phyloP scores from a whole-genome alignment of 1,140 invertebrate species.

The Drosophila setifemur region DNA sequence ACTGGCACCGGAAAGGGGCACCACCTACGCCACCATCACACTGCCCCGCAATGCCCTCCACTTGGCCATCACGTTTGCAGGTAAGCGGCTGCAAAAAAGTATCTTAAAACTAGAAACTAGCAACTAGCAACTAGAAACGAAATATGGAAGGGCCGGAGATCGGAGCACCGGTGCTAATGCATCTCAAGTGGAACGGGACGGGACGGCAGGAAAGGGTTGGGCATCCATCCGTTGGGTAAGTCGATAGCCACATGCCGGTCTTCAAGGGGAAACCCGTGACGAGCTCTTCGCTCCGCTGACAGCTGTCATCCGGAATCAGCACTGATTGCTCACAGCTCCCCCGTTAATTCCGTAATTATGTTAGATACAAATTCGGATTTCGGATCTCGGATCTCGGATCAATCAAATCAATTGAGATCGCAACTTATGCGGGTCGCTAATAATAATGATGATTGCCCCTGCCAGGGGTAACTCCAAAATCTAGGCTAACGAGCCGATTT shows the following conservation, averaged over 20 bases:
- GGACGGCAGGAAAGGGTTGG: background rate
- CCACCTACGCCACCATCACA: constrained; percentile 81
- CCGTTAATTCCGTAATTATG: constrained; percentile 9
- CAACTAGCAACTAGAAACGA: no score
- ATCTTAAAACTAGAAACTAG: background rate
- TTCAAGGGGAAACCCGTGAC: background rate
- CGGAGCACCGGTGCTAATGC: constrained; percentile 20
- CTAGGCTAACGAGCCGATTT: no score
- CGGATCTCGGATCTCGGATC: background rate
- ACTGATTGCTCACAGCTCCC: constrained; percentile 17
- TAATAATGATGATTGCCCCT: constrained; percentile 3
- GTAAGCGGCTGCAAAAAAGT: no score
- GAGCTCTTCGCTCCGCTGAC: constrained; percentile 16
- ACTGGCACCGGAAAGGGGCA: constrained; percentile 80
- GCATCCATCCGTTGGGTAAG: constrained; percentile 1
- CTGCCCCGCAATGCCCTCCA: constrained; percentile 77
- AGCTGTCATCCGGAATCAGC: constrained; percentile 55
- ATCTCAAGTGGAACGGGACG: constrained; percentile 9
- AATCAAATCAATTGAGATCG: constrained; percentile 8
- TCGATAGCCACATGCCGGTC: constrained; percentile 18
- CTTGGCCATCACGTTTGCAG: constrained; percentile 81
- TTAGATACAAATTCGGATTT: constrained; percentile 23
- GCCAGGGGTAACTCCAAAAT: no score
- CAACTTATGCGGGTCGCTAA: constrained; percentile 13
- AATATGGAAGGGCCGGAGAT: no score